phyloP scores from a whole-genome alignment of 2,113 vertebrate species.

The Lynx canadensis region DNA sequence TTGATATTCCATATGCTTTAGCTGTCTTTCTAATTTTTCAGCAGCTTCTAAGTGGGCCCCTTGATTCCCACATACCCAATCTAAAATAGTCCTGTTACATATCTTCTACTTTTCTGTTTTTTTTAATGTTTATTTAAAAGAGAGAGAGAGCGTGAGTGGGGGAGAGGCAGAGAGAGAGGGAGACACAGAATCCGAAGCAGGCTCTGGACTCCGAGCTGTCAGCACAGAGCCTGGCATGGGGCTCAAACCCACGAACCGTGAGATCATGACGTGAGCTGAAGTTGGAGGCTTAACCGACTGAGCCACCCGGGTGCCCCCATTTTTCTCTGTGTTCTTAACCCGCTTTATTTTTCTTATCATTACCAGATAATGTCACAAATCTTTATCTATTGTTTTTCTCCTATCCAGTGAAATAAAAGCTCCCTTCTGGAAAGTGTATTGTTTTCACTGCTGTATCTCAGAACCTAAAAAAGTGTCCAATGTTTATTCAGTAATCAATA shows the following conservation, averaged over 20 bases:
- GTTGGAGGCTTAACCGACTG: too few relatives aligned
- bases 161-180: too few relatives aligned
- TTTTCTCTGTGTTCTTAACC: conserved; percentile 15
- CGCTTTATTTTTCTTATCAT: conserved; percentile 2
- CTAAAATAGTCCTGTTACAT: neutral
- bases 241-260: too few relatives aligned
- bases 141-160: too few relatives aligned
- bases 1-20: neutral
- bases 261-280: too few relatives aligned
- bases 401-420: neutral
- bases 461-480: neutral
- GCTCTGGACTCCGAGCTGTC: too few relatives aligned
- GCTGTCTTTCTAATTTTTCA: neutral
- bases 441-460: neutral
- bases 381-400: neutral
- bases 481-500: neutral
- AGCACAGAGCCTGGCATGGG: too few relatives aligned
- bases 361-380: neutral
- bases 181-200: too few relatives aligned
- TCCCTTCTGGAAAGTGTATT: neutral
- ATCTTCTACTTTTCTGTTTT: neutral
- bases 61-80: neutral
- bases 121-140: too few relatives aligned
- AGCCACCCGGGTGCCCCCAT: neutral
- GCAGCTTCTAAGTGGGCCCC: neutral